Conservation (phyloP, 2,888 invertebrate genomes). For the Ophioninae sp. region DNA sequence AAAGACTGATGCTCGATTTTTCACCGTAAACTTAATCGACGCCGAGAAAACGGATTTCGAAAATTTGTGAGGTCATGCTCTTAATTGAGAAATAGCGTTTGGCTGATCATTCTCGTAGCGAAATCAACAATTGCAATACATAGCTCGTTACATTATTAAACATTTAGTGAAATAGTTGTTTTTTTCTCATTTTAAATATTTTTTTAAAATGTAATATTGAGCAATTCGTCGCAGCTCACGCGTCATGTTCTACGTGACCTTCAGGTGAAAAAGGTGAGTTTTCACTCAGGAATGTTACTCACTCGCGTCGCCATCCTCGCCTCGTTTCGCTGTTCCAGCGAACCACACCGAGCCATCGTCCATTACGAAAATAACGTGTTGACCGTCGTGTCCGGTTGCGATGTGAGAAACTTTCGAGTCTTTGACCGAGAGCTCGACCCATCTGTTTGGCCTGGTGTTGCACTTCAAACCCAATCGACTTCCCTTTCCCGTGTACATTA, state of each 20-base stretch:
- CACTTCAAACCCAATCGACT: slow-evolving; percentile 92
- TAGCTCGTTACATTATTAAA: too few species aligned
- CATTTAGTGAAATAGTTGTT: too few species aligned
- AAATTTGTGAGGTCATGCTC: too few species aligned
- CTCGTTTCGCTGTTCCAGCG: slow-evolving; percentile 91
- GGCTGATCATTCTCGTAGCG: too few species aligned
- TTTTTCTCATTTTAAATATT: too few species aligned
- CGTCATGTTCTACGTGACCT: too few species aligned
- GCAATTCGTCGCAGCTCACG: too few species aligned
- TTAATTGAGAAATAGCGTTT: background rate
- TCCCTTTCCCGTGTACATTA: slow-evolving; percentile 94
- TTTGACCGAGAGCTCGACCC: slow-evolving; percentile 87
- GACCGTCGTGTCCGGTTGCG: slow-evolving; percentile 96
- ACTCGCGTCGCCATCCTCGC: slow-evolving; percentile 96
- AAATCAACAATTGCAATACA: too few species aligned
- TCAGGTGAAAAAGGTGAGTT: background rate
- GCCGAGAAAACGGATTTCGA: too few species aligned
- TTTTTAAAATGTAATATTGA: too few species aligned
- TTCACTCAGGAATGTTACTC: slow-evolving; percentile 64
- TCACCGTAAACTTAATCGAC: too few species aligned
- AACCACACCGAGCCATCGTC: slow-evolving; percentile 96
- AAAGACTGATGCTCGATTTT: too few species aligned
- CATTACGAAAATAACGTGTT: slow-evolving; percentile 94
- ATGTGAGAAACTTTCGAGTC: slow-evolving; percentile 89
- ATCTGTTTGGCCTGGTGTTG: slow-evolving; percentile 83